Evolutionary conservation across 2,113 vertebrate species (phyloP), one percentile per base, ranked within the genome.

Genomic region (Gymnocephalus cernua): DNA sequence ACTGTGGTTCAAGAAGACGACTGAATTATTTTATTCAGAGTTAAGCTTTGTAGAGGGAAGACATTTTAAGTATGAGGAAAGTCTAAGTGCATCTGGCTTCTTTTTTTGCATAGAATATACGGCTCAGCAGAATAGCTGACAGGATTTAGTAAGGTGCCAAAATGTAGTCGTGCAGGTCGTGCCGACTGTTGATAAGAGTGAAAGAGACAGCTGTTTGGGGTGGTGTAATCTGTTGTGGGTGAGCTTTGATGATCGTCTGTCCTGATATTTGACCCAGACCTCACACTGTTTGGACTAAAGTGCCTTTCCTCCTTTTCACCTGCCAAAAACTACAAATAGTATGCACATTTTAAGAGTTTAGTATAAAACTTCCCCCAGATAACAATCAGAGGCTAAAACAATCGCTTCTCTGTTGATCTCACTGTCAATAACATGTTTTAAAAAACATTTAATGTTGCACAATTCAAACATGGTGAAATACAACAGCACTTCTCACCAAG

Each of bases 121-220:
- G 6, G 15, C 45, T 59, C 2, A 64, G 41, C 29, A 69, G 56
- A 69, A 58, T 50, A 38, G 35, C 19, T 50, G n/a, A 50, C 9
- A 56, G 38, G 29, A 21, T 86, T 50, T 41, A 63, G 45, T 56
- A 32, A 45, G 73, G 66, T 38, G 47, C 38, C n/a, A n/a, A 44
- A 79, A 29, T 67, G 27, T 23, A 19, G 54, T 51, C 18, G 14
- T 54, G 54, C 53, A 15, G 18, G n/a, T 78, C 21, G 21, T 59
- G 61, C 44, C 2, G 27, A 48, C 53, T 44, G 70, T 29, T 48
- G 61, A 71, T 67, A 4, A 68, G 47, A 70, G 32, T 38, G 21
- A 74, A 82, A 74, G 58, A 62, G 48, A 80, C 82, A 86, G 82
- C 72, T 88, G 85, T 87, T 82, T 66, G 73, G 66, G 54, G 69